Base-by-base conservation (phyloP, 2,113 vertebrate species). In the Pelecanus crispus region DNA sequence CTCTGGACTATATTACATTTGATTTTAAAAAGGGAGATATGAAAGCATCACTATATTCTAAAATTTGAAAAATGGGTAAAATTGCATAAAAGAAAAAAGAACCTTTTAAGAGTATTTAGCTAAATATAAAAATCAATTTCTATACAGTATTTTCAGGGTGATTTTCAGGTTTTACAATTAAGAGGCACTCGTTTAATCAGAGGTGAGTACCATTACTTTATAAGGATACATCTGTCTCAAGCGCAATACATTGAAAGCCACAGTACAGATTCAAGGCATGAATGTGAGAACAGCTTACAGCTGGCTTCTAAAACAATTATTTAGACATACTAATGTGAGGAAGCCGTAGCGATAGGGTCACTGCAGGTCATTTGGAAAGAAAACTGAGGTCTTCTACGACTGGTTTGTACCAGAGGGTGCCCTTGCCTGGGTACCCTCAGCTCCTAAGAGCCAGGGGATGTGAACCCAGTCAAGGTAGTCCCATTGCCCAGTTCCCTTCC, bases 201-300 rank as follows among this genome's bases (percentile, higher is more conserved):
- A 63, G 52, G 49, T 11, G 53, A 70, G 65, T 50, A 34, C 36
- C 36, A 3, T 9, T 14, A 8, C 50, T 82, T 67, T 55, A 2
- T n/a, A 67, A 52, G 49, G 70, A 10, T 1, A 11, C 56, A 7
- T 52, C 32, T 85, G 81, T 15, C 68, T 34, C 28, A 2, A 36
- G 50, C 24, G 17, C 11, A 0, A 5, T 1, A 11, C 0, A 4
- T 1, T 3, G 81, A 63, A 68, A 89, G 26, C 47, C 15, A 12
- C 61, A 8, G 49, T 3, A 15, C 11, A 24, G 42, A 61, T 26
- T 31, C 5, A 44, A 68, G 78, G 0, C 44, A 13, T 5, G 62
- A 22, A 34, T 2, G 31, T 16, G 65, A 78, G 45, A 40, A 32
- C 22, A 49, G 53, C 49, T 31, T 17, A 13, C 14, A 56, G 86